phyloP scores from a whole-genome alignment of 2,113 vertebrate species.

The Antigone vipio region DNA sequence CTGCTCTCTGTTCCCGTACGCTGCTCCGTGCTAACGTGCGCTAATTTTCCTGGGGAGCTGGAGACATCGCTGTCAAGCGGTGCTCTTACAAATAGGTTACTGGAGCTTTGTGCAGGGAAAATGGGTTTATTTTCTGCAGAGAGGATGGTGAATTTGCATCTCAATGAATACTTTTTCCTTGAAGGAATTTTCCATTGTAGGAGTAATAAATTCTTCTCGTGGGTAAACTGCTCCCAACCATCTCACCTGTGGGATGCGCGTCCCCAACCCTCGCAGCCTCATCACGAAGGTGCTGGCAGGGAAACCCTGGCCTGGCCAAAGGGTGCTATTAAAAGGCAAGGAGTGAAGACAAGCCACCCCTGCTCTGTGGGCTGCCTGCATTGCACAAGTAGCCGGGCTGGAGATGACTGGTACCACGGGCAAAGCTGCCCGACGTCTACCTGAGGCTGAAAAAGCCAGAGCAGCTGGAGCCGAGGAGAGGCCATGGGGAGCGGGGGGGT shows the following conservation, averaged over 20 bases:
- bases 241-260: background rate
- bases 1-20: background rate
- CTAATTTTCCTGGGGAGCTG: constrained; percentile 3
- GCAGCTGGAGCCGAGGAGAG: background rate
- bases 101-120: background rate
- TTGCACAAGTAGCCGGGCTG: background rate
- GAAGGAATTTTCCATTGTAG: background rate
- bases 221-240: background rate
- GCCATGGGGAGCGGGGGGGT: too few relatives aligned
- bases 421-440: background rate
- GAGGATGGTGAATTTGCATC: background rate
- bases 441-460: background rate
- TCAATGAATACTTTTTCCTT: background rate
- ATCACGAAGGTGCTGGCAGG: background rate
- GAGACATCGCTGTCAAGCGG: background rate
- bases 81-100: background rate
- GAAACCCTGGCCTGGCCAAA: background rate
- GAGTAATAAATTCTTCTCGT: background rate
- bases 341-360: background rate
- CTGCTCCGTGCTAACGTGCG: background rate
- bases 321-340: background rate
- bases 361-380: background rate
- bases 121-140: background rate
- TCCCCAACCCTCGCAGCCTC: background rate
- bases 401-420: rapidly evolving